Conservation (phyloP, 92 coral and sea anemone genomes). For the Palythoa heliodiscus region DNA sequence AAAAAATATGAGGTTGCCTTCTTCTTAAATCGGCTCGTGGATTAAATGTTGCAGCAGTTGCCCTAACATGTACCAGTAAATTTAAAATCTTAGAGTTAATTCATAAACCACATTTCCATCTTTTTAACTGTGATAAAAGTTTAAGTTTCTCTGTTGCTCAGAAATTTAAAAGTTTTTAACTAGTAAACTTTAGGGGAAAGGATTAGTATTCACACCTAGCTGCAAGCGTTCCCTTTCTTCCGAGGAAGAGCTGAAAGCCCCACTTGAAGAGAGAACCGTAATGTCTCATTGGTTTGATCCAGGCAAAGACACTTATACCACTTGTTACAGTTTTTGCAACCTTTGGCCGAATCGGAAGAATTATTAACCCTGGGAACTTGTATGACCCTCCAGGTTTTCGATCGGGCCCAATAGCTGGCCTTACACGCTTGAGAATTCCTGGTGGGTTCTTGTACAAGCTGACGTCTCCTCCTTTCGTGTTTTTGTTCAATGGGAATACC, state of each 20-base stretch:
- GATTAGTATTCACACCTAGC: slow-evolving; percentile 25
- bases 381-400: slow-evolving; percentile 74
- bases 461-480: slow-evolving; percentile 61
- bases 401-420: slow-evolving; percentile 85
- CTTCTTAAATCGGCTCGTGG: too few relatives aligned
- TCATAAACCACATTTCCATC: too few relatives aligned
- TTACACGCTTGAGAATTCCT: slow-evolving; percentile 67
- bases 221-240: slow-evolving; percentile 50
- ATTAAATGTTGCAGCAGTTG: too few relatives aligned
- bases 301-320: slow-evolving; percentile 68
- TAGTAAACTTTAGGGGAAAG: too few relatives aligned
- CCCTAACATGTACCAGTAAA: too few relatives aligned
- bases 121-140: too few relatives aligned
- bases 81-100: too few relatives aligned
- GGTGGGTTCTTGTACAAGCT: slow-evolving; percentile 80
- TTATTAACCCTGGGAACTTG: slow-evolving; percentile 69
- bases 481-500: slow-evolving; percentile 66
- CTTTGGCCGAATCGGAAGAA: slow-evolving; percentile 68
- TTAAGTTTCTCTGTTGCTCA: too few relatives aligned
- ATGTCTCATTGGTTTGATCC: slow-evolving; percentile 68
- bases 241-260: slow-evolving; percentile 79
- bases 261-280: slow-evolving; percentile 77
- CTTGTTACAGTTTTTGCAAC: slow-evolving; percentile 67
- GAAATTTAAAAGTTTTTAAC: too few relatives aligned
- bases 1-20: too few relatives aligned